These are phyloP conservation scores for Irena cyanogastra DNA, from an alignment of 2,113 vertebrate genomes.

Conservation along the genomic window DNA sequence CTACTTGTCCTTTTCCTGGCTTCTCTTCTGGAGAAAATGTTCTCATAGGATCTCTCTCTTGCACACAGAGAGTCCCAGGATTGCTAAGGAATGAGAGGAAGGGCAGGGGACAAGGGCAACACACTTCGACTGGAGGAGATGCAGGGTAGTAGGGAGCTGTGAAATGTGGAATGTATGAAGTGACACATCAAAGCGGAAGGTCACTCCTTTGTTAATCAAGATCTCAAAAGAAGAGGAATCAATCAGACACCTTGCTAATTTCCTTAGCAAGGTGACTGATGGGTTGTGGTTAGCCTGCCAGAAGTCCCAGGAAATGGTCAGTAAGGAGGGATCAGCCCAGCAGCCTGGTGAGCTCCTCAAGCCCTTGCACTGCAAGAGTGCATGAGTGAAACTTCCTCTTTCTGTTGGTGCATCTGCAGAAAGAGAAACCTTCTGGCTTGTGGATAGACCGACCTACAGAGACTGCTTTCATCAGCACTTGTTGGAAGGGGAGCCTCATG, in stretches of 20 bases:
- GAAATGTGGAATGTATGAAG: not conserved
- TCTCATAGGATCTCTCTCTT: not conserved
- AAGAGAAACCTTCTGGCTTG: not conserved
- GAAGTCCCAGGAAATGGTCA: not conserved
- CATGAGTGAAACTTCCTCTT: not conserved
- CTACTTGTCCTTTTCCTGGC: not conserved
- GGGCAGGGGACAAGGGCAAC: not conserved
- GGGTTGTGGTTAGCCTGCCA: not conserved
- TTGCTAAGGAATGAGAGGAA: not conserved
- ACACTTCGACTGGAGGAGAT: fast-evolving
- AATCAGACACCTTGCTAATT: not conserved
- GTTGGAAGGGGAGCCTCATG: not conserved
- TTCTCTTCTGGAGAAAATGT: not conserved
- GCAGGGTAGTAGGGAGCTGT: not conserved
- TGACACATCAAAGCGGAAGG: not conserved
- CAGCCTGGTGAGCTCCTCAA: not conserved
- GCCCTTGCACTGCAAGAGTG: not conserved
- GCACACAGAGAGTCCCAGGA: not conserved
- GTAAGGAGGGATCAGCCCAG: not conserved
- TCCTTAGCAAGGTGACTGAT: not conserved
- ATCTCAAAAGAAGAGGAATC: not conserved
- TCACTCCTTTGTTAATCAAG: not conserved
- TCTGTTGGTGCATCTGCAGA: not conserved
- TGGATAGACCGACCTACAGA: not conserved
- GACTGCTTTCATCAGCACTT: not conserved